phyloP scores from a whole-genome alignment of 2,113 vertebrate species.

The Cisticola juncidis region DNA sequence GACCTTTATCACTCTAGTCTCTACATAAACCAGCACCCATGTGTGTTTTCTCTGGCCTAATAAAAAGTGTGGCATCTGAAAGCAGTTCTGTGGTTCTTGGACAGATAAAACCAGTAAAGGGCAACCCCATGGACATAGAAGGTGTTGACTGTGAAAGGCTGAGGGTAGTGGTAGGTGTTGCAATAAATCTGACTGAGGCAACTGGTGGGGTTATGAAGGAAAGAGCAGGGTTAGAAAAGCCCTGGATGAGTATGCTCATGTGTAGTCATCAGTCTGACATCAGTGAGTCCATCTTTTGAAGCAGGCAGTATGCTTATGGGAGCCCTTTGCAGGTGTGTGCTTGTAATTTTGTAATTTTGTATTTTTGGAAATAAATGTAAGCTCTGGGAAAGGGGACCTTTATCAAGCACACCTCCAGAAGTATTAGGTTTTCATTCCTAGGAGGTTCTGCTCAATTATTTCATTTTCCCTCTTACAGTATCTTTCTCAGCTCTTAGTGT shows the following conservation, averaged over 20 bases:
- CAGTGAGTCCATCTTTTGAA: background rate
- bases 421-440: background rate
- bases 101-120: background rate
- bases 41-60: background rate
- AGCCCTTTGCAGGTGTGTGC: background rate
- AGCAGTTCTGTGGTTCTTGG: background rate
- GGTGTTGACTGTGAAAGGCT: background rate
- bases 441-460: background rate
- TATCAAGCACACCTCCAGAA: background rate
- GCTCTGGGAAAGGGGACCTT: background rate
- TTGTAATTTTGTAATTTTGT: background rate
- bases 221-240: background rate
- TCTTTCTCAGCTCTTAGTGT: background rate
- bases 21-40: background rate
- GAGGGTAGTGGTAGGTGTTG: background rate
- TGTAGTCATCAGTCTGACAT: background rate
- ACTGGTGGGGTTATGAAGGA: background rate
- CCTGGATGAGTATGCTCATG: accelerated
- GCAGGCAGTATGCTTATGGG: background rate
- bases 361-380: background rate
- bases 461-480: background rate
- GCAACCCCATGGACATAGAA: background rate
- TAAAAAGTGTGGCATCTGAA: background rate
- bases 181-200: background rate
- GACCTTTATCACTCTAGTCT: background rate